A percentile compares a stretch with the other conserved stretches of the same genome.
These are phyloP conservation scores for Anagrus nilaparvatae DNA, from an alignment of 1,140 invertebrate genomes.

Conservation along the genomic window DNA sequence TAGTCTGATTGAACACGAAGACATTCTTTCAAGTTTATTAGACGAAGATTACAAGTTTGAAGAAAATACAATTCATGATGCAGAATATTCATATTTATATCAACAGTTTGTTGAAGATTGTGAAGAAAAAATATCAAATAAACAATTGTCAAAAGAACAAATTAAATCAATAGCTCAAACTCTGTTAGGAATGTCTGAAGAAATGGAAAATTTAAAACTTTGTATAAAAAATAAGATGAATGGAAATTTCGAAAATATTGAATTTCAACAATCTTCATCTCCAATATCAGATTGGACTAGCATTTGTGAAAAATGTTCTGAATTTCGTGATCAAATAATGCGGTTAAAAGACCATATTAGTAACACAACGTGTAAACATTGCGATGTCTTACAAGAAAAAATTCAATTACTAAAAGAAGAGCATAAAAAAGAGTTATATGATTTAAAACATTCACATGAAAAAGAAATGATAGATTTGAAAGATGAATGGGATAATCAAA, in stretches of 20 bases:
- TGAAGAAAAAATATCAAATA: slow-evolving; percentile 25
- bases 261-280: slow-evolving; percentile 11
- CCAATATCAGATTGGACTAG: slow-evolving; percentile 25
- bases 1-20: slow-evolving; percentile 33
- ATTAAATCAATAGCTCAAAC: slow-evolving; percentile 25
- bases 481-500: slow-evolving; percentile 41
- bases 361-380: slow-evolving; percentile 46
- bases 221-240: slow-evolving; percentile 18
- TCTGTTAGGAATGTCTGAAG: slow-evolving; percentile 27
- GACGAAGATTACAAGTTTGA: slow-evolving; percentile 31
- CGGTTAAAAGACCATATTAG: slow-evolving; percentile 45
- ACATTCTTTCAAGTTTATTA: slow-evolving; percentile 25
- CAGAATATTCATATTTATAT: slow-evolving; percentile 52
- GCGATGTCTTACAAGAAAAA: slow-evolving; percentile 45
- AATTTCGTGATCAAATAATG: slow-evolving; percentile 42
- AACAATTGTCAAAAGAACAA: slow-evolving; percentile 24
- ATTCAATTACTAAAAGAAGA: slow-evolving; percentile 30
- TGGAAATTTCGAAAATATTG: slow-evolving; percentile 9
- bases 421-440: slow-evolving; percentile 32
- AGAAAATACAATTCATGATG: slow-evolving; percentile 41
- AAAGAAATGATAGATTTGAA: slow-evolving; percentile 36
- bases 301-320: slow-evolving; percentile 30
- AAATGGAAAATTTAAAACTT: slow-evolving; percentile 24
- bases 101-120: slow-evolving; percentile 50
- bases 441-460: slow-evolving; percentile 30